These are phyloP conservation scores for Numenius phaeopus DNA, from an alignment of 2,797 vertebrate species.

Conservation along the genomic window DNA sequence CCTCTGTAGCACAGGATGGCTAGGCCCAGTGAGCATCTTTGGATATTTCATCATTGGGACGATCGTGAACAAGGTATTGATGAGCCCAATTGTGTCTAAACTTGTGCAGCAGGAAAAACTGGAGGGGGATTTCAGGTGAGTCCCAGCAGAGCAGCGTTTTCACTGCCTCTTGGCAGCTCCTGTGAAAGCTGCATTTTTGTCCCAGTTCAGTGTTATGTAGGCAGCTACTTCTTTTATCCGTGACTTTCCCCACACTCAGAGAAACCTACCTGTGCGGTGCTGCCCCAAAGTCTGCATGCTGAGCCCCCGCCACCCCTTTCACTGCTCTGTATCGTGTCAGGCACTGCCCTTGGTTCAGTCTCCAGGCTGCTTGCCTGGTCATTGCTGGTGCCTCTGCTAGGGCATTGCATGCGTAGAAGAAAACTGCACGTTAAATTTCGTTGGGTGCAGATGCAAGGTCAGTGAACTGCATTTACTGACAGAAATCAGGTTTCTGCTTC, in stretches of 20 bases:
- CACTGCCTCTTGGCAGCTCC: neutral
- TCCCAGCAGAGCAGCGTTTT: neutral
- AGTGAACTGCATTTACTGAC: neutral
- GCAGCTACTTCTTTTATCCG: neutral
- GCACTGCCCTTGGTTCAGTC: neutral
- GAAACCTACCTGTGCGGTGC: neutral
- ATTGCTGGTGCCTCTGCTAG: neutral
- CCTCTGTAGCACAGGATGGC: constrained; percentile 91
- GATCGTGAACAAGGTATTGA: constrained; percentile 90
- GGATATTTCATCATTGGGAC: constrained; percentile 93
- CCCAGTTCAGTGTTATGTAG: neutral
- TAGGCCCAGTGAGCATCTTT: constrained; percentile 93
- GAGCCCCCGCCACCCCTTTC: neutral
- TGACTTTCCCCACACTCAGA: neutral
- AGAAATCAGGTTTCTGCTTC: neutral
- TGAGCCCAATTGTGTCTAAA: constrained; percentile 93
- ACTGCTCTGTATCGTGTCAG: neutral
- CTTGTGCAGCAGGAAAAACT: constrained; percentile 95
- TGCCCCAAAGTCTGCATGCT: neutral
- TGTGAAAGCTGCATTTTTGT: neutral
- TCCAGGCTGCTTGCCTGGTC: neutral
- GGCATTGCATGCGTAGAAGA: neutral
- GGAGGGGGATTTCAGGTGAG: constrained; percentile 96
- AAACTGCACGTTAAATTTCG: neutral
- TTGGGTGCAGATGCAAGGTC: neutral